Evolutionary conservation across 2,888 invertebrate species (phyloP), one percentile per base, ranked within the genome.

Genomic region (Candidula unifasciata): DNA sequence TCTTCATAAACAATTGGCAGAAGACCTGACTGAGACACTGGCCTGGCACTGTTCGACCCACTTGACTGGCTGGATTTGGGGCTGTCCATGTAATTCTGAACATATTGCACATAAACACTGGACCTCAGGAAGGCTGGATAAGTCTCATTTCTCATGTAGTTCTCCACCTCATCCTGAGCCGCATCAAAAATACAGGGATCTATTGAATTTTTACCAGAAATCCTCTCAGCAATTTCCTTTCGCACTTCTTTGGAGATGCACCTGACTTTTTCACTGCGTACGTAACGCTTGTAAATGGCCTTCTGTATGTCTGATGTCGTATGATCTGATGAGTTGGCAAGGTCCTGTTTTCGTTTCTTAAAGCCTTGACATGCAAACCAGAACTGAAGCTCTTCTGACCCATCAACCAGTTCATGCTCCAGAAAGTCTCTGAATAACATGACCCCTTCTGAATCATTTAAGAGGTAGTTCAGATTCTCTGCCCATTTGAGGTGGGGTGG

Each of bases 41-140:
- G 91, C 77, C 92, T 88, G 71, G 90, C 91, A 90, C 91, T 91
- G 87, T 91, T 92, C 30, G 92, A 91, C 54, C 92, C 92, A 90
- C 92, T 92, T 60, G 91, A 89, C 88, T 90, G 88, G 82, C 90
- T 91, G 85, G 91, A 91, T 87, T 92, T 93, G 10, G 93, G 92
- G 86, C 92, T 93, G 83, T 93, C 92, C 57, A 92, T 91, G 60
- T 90, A 91, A 74, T 90, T 89, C 80, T 91, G 90, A 80, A 94
- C 91, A 90, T 94, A 93, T 87, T 94, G 91, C 86, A 98, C 96
- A 95, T 98, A 98, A 94, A 97, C 96, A 92, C 98, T 98, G 90
- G 98, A 98, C 90, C 96, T 96, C 88, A 99, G 95, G 94, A 99
- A 99, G 94, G 97, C 96, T 85, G 97, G 97, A 95, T 98, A 98